Base-by-base conservation (phyloP, 2,797 vertebrate species). In the Chromis chromis region DNA sequence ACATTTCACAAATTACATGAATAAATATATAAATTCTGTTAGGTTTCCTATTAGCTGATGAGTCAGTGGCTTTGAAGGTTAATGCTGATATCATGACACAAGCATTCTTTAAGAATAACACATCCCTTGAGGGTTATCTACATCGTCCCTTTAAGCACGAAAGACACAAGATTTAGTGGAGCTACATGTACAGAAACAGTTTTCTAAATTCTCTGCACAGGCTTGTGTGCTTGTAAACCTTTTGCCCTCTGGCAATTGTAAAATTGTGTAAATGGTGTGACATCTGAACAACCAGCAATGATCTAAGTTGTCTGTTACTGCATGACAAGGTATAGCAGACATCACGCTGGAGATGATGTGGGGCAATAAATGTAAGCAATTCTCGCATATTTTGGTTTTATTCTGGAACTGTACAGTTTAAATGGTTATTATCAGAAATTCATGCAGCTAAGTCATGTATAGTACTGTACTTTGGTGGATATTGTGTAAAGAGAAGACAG, bases 261-360 rank as follows among this genome's bases (percentile, higher is more conserved):
- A 42, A 60, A 44, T 42, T 54, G 17, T n/a, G 14, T 53, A 24
- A 65, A 73, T 46, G 11, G 6, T 36, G 57, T 33, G 1, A 60
- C 28, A 56, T 74, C 4, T 56, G 17, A 71, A 25, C 36, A 53
- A 6, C 16, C 28, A 25, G 56, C 39, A 44, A 24, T 71, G 25
- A 52, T 5, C 42, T 1, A 10, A 14, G 21, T 22, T 54, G 50
- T 68, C 24, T 57, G 58, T 22, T 22, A 31, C n/a, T 75, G 7
- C 31, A 61, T 24, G 12, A 67, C 74, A 58, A 54, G 1, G 12
- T 44, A 39, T 5, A 49, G 14, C 22, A 33, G 40, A 76, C 91
- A 31, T 31, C 25, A 25, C 4, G 28, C 28, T 5, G 28, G 28
- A 7, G 28, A 10, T 36, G 33, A 36, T 36, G 33, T 36, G 9